phyloP scores from a whole-genome alignment of 2,113 vertebrate species.

The Noturus placidus region DNA sequence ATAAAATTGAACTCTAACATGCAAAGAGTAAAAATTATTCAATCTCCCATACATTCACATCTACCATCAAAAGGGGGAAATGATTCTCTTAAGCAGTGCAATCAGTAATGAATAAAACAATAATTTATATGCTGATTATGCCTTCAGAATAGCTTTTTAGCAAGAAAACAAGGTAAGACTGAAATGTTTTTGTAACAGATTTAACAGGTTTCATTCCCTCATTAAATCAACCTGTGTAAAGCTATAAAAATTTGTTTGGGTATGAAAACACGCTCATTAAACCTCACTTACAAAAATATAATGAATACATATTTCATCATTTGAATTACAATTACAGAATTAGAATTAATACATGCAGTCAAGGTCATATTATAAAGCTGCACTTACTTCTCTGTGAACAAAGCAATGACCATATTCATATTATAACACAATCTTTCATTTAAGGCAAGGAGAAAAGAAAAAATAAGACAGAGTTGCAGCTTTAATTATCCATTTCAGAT shows the following conservation, averaged over 20 bases:
- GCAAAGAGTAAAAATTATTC: constrained; percentile 43
- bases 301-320: not conserved
- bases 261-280: not conserved
- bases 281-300: not conserved
- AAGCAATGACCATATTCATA: constrained; percentile 42
- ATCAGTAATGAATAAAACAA: constrained; percentile 37
- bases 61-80: constrained; percentile 28
- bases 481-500: constrained; percentile 58
- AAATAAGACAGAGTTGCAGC: constrained; percentile 50
- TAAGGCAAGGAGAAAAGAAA: constrained; percentile 41
- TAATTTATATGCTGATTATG: constrained; percentile 29
- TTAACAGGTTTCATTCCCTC: constrained; percentile 13
- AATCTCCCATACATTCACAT: constrained; percentile 44
- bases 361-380: constrained; percentile 36
- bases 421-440: constrained; percentile 45
- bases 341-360: constrained; percentile 24
- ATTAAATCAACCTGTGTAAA: not conserved
- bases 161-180: constrained; percentile 15
- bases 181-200: constrained; percentile 2
- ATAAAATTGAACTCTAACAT: constrained; percentile 45
- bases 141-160: constrained; percentile 6
- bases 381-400: constrained; percentile 37
- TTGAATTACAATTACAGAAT: constrained; percentile 7
- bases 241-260: not conserved
- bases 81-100: constrained; percentile 1